Evolutionary conservation across 1,140 invertebrate species (phyloP), one percentile per base, ranked within the genome.

Genomic region (Hycleus cichorii): DNA sequence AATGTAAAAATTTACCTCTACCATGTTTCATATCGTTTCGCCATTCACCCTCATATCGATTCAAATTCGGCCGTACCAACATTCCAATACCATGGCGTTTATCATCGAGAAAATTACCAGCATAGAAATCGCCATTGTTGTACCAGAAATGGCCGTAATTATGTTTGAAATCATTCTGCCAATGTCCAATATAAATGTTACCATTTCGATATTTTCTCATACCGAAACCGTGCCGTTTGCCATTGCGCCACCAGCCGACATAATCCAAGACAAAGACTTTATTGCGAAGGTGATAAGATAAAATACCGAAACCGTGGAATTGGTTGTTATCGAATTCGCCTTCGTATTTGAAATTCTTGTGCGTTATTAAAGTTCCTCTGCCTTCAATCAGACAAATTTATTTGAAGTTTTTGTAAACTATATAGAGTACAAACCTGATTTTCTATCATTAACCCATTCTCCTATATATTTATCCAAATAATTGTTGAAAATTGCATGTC

Each of bases 101-200:
- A 65, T 72, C 72, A 49, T 60, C 81, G 61, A 59, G 77, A 73
- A 69, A 83, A 74, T 61, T 76, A 76, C 83, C 83, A 26, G 78
- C 77, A 55, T 82, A 84, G 61, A 76, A 80, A 3, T 76, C 76
- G 0, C 77, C 76, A 63, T 81, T 70, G 0, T 60, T 50, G 58
- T 80, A 78, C 81, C 81, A 83, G 71, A 82, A 77, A 55, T 77
- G 76, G 3, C 87, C 87, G 61, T 82, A 83, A 0, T 85, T 86
- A 40, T 85, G 72, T 12, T 79, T 71, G 57, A 78, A 74, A 10
- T 83, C 82, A 9, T 68, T 64, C 44, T 74, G 72, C 76, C 83
- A 88, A 50, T 80, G 75, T 5, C 86, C 87, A 49, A 81, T 76
- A 61, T 84, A 86, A 38, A 79, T 75, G 47, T 77, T 75, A 2